Evolutionary conservation across 2,797 vertebrate species (phyloP).

Genomic region (Lutjanus argentimaculatus): DNA sequence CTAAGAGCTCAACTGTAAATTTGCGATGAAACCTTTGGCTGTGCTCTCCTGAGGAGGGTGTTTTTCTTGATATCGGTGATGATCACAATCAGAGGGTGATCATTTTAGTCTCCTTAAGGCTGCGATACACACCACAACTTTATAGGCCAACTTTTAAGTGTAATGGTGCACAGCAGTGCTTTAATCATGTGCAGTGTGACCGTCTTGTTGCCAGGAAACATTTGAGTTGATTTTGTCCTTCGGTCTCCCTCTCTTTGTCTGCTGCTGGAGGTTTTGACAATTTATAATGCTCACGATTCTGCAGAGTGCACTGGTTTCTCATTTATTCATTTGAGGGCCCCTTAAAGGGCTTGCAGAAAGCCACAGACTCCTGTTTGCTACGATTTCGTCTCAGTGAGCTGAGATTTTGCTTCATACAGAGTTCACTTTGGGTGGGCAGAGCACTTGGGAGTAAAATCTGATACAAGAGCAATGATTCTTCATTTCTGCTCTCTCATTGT

Average conservation of each 20-base stretch:
- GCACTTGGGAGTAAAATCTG: conserved; percentile 14
- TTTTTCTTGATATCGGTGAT: conserved; percentile 6
- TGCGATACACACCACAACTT: conserved; percentile 22
- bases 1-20: conserved; percentile 48
- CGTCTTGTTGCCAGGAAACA: conserved; percentile 51
- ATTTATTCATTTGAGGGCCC: background rate
- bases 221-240: conserved; percentile 36
- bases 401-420: conserved; percentile 14
- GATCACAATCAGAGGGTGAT: conserved; percentile 51
- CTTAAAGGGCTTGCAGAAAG: background rate
- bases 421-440: conserved; percentile 23
- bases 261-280: background rate
- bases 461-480: conserved; percentile 39
- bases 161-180: conserved; percentile 46
- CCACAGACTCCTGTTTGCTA: conserved; percentile 18
- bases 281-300: conserved; percentile 16
- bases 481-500: conserved; percentile 41
- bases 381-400: conserved; percentile 15
- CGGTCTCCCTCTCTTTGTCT: conserved; percentile 27
- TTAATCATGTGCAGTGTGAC: conserved; percentile 53
- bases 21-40: conserved; percentile 19
- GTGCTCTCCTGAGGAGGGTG: background rate
- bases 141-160: conserved; percentile 33
- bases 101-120: conserved; percentile 50
- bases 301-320: background rate